A percentile compares a stretch with the other conserved stretches of the same genome.
Conservation (phyloP, 2,797 vertebrate species). For the Rallus crepitans region DNA sequence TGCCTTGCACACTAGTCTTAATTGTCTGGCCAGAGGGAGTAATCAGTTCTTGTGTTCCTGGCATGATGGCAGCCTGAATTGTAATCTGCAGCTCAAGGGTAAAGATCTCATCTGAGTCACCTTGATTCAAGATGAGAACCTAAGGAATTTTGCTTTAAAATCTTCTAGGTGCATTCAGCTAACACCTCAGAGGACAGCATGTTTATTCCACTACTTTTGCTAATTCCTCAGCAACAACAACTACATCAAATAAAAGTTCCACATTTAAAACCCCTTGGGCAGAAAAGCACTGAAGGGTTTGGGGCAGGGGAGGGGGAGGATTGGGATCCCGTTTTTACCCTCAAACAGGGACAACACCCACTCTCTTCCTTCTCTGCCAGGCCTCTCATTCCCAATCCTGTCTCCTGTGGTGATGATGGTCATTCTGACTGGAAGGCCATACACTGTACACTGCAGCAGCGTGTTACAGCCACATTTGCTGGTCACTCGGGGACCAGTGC, state of each 20-base stretch:
- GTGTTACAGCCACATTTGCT: not conserved
- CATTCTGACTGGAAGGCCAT: not conserved
- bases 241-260: not conserved
- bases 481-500: not conserved
- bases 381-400: not conserved
- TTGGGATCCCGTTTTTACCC: not conserved
- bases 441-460: not conserved
- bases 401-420: not conserved
- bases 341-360: not conserved
- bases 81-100: not conserved
- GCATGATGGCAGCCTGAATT: not conserved
- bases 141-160: not conserved
- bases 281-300: not conserved
- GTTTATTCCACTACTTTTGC: not conserved
- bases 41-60: constrained; percentile 15
- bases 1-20: constrained; percentile 3
- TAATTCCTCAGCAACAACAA: not conserved
- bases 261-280: not conserved
- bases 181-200: not conserved
- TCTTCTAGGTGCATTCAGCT: not conserved
- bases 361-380: not conserved
- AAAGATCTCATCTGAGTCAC: not conserved
- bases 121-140: not conserved
- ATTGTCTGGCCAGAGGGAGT: not conserved
- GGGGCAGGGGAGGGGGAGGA: too few species aligned